A percentile compares a stretch with the other conserved stretches of the same genome.
Conservation (phyloP, 30 jellyfish, hydroid and myxozoan genomes). For the Cassiopea andromeda region DNA sequence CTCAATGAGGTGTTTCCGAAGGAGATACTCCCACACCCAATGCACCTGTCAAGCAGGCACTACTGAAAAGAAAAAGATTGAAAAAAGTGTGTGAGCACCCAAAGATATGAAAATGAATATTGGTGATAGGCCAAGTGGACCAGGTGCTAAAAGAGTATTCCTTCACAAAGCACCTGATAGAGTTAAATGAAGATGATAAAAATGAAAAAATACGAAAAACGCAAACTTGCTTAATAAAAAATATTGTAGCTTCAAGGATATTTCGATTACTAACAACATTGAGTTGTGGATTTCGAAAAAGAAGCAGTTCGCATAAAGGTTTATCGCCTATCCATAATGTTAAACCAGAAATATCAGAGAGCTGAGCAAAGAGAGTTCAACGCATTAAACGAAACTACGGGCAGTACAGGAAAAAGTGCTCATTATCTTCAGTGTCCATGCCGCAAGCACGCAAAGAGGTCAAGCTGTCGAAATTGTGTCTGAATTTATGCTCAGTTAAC, state of each 20-base stretch:
- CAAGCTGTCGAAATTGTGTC: slow-evolving; percentile 25
- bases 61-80: no score
- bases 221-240: background rate
- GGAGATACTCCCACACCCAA: no score
- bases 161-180: no score
- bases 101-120: no score
- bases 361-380: slow-evolving; percentile 46
- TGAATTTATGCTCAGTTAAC: slow-evolving; percentile 22
- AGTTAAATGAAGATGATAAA: no score
- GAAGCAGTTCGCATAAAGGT: slow-evolving; percentile 49
- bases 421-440: background rate
- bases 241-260: slow-evolving; percentile 10
- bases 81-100: no score
- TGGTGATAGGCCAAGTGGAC: no score
- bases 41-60: no score
- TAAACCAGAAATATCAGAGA: slow-evolving; percentile 44
- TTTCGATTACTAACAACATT: slow-evolving; percentile 24
- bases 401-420: background rate
- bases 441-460: slow-evolving; percentile 16
- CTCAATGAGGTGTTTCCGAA: no score
- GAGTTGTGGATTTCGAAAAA: slow-evolving; percentile 24
- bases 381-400: slow-evolving; percentile 25
- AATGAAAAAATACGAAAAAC: no score
- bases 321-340: slow-evolving; percentile 28
- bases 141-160: no score